These are phyloP conservation scores for Trogon melanurus DNA, from an alignment of 2,113 vertebrate genomes.

Conservation along the genomic window DNA sequence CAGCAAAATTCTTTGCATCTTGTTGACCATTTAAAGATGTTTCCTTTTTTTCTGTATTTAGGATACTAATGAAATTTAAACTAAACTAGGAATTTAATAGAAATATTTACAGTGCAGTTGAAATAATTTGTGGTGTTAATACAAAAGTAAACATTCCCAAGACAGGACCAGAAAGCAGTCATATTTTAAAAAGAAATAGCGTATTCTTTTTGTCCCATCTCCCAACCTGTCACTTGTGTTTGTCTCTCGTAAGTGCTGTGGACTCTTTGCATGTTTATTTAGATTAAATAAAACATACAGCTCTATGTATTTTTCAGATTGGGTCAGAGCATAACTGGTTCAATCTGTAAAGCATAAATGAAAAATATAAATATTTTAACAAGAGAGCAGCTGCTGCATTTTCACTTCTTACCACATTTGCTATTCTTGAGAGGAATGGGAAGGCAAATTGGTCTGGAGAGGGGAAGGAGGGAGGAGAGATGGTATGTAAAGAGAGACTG, in stretches of 20 bases:
- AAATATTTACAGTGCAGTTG: slow-evolving; percentile 17
- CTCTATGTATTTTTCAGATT: background rate
- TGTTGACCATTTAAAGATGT: background rate
- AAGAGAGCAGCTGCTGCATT: background rate
- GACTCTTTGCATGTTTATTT: background rate
- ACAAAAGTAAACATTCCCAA: slow-evolving; percentile 4
- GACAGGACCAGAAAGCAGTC: background rate
- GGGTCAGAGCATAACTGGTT: background rate
- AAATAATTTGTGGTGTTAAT: slow-evolving; percentile 7
- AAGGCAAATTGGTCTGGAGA: background rate
- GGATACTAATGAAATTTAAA: slow-evolving; percentile 3
- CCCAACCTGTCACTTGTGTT: slow-evolving; percentile 21
- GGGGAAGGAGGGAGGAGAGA: background rate
- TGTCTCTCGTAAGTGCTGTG: background rate
- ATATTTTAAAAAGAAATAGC: background rate
- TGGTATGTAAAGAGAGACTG: background rate
- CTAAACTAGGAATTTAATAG: background rate
- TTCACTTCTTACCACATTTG: background rate
- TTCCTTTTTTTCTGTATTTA: background rate
- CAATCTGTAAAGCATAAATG: background rate
- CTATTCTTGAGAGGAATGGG: background rate
- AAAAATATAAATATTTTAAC: slow-evolving; percentile 54
- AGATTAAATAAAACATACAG: slow-evolving; percentile 8
- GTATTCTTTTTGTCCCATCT: background rate
- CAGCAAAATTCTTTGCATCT: background rate